Conservation (phyloP, 2,888 invertebrate genomes). For the Ormia ochracea region DNA sequence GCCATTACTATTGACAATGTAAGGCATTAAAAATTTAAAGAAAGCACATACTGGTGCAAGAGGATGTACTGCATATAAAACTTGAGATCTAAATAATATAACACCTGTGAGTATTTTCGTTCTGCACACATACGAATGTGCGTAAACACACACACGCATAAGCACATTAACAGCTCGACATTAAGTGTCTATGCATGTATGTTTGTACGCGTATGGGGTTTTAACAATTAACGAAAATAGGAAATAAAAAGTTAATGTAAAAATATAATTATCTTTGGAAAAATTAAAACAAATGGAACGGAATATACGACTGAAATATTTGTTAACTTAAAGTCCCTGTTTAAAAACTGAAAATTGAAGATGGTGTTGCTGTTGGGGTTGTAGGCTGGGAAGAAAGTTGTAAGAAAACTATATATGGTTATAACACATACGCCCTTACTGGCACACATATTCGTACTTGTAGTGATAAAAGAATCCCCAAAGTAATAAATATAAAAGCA, state of each 20-base stretch:
- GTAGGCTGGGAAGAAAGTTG: conserved; percentile 64
- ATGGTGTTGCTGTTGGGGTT: neutral
- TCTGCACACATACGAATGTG: neutral
- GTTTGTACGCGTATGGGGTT: conserved; percentile 62
- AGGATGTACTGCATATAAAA: neutral
- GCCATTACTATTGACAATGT: conserved; percentile 50
- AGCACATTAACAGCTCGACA: neutral
- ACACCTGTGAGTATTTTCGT: conserved; percentile 48
- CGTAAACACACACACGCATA: neutral
- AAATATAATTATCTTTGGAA: conserved; percentile 72
- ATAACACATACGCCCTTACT: too few species aligned
- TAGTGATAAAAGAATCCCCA: conserved; percentile 67
- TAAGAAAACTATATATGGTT: conserved; percentile 42
- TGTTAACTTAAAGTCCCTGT: conserved; percentile 70
- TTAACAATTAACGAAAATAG: conserved; percentile 71
- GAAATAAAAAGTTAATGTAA: conserved; percentile 73
- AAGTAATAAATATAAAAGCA: conserved; percentile 76
- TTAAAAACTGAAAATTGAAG: too few species aligned
- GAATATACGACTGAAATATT: conserved; percentile 67
- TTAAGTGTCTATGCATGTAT: conserved; percentile 65
- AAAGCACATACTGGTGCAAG: neutral
- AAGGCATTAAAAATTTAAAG: conserved; percentile 40
- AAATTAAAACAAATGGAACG: conserved; percentile 39
- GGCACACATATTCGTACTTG: conserved; percentile 43
- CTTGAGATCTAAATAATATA: neutral